Base-by-base conservation (phyloP, 2,113 vertebrate genomes). In the Romanogobio albipinnatus region DNA sequence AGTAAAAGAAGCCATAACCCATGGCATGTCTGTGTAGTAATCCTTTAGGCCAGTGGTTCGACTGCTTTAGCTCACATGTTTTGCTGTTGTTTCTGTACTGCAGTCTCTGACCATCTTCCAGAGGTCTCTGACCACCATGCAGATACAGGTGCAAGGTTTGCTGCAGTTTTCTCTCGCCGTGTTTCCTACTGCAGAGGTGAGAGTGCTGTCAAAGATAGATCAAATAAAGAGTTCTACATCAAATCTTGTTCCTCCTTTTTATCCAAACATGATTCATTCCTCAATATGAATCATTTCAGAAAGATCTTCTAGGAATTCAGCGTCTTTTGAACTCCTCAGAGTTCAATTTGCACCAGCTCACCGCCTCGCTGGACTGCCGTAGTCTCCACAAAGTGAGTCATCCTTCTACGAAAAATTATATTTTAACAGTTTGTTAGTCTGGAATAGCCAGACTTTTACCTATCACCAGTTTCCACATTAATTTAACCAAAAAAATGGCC, bases 91-190 rank as follows among this genome's bases (percentile, higher is more conserved):
- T 26, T 89, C 33, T 92, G 76, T 86, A 4, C 84, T 75, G 19
- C 91, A 99, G 98, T 94, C 92, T 5, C 85, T 99, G 88, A 98
- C 97, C 9, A 1, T 92, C 91, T 97, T 96, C 94, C 97, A 99
- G 93, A 96, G 96, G 76, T 97, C 97, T 0, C 91, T 99, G 90
- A 98, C 96, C 87, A 95, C 96, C 84, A 97, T 98, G 97, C 97
- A 99, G 92, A 95, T 96, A 89, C 97, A 99, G 92, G 92, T 96
- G 53, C 94, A 95, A 39, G 96, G 96, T 0, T 91, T 99, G 84
- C 92, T 98, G 76, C 96, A 95, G 88, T 94, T 96, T 5, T 95
- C 97, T 0, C 85, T 95, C 81, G 93, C 96, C 0, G 14, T 95
- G 78, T 98, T 98, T 87, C 97, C 98, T 3, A 96, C 95, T 0